These are phyloP conservation scores for Poecile montanus DNA, from an alignment of 2,797 vertebrate genomes.

Conservation along the genomic window DNA sequence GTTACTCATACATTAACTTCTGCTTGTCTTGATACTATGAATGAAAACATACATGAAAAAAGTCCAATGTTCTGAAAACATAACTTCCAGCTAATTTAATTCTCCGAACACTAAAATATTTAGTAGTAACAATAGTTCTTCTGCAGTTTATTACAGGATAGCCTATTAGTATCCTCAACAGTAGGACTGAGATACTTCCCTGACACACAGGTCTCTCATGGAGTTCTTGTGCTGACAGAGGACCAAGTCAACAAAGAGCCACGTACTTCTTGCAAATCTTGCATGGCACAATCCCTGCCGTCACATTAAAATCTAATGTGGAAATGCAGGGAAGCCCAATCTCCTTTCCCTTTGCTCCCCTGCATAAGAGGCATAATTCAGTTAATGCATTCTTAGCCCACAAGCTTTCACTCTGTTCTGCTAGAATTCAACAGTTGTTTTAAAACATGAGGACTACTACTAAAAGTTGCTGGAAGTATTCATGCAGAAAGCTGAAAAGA, in stretches of 20 bases:
- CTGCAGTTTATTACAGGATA: background rate
- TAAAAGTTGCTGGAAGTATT: constrained; percentile 58
- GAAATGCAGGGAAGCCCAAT: background rate
- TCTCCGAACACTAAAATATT: background rate
- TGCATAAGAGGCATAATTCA: background rate
- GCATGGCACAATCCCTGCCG: background rate
- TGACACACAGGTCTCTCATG: background rate
- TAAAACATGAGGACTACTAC: constrained; percentile 31
- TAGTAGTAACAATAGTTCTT: background rate
- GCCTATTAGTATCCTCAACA: background rate
- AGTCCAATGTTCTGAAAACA: background rate
- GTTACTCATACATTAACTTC: background rate
- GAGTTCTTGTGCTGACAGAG: background rate
- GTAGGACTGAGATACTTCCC: background rate
- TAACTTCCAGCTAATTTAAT: background rate
- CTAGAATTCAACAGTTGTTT: constrained; percentile 45
- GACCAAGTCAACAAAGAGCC: background rate
- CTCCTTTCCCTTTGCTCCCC: background rate
- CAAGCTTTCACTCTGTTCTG: background rate
- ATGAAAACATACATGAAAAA: background rate
- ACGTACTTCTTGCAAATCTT: background rate
- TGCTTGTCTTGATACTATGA: background rate
- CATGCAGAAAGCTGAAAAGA: constrained; percentile 55
- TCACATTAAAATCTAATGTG: background rate
- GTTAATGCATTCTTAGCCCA: background rate